These are phyloP conservation scores for Malaclemys terrapin DNA, from an alignment of 2,113 vertebrate species.

Conservation along the genomic window DNA sequence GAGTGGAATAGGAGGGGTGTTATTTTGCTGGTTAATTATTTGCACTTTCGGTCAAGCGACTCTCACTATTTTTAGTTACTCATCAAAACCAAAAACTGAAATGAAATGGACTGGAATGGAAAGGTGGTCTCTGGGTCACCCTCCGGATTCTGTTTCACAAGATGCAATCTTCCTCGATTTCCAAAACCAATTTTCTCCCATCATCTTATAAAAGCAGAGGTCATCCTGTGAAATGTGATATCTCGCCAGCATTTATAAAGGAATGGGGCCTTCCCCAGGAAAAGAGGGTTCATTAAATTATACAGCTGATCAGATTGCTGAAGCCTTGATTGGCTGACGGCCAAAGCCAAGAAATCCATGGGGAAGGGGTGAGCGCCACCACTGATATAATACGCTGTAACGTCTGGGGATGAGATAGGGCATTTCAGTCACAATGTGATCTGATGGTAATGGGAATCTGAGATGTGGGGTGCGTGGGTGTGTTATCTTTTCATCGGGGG, in stretches of 20 bases:
- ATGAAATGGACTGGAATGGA: slow-evolving; percentile 71
- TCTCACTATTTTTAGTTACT: slow-evolving; percentile 59
- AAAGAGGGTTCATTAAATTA: slow-evolving; percentile 76
- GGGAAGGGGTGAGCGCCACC: slow-evolving; percentile 48
- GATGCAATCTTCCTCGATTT: slow-evolving; percentile 77
- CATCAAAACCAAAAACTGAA: slow-evolving; percentile 58
- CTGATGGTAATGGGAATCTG: not conserved
- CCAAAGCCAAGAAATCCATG: slow-evolving; percentile 61
- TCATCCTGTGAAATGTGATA: slow-evolving; percentile 75
- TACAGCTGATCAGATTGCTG: slow-evolving; percentile 70
- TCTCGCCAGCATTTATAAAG: slow-evolving; percentile 71
- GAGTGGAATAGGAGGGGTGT: not conserved
- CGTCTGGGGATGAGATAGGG: not conserved
- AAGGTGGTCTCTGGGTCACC: slow-evolving; percentile 70
- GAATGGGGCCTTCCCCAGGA: slow-evolving; percentile 64
- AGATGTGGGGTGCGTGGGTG: not conserved
- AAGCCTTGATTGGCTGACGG: slow-evolving; percentile 59
- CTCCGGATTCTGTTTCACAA: slow-evolving; percentile 67
- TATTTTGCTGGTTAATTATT: slow-evolving; percentile 60
- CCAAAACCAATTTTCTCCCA: slow-evolving; percentile 81
- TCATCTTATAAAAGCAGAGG: slow-evolving; percentile 78
- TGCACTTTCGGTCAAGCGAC: slow-evolving; percentile 45
- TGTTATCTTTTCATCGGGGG: slow-evolving; percentile 15
- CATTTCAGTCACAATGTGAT: slow-evolving; percentile 42
- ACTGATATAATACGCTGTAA: slow-evolving; percentile 21